Conservation (phyloP, 2,797 vertebrate species). For the Xiphophorus birchmanni region DNA sequence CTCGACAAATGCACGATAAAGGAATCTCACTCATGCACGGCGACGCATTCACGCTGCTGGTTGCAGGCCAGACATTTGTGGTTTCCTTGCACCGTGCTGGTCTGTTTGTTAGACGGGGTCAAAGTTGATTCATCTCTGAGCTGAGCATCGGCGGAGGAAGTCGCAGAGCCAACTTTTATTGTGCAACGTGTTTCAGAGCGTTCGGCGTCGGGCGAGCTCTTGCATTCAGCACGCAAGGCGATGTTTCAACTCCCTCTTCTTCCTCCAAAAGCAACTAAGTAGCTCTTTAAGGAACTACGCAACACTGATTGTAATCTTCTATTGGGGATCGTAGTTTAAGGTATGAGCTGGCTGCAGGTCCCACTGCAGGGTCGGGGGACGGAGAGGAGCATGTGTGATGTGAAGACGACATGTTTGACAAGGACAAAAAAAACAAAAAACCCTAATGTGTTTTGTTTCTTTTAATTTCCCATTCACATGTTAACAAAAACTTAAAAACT, state of each 20-base stretch:
- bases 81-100: background rate
- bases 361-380: background rate
- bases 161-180: background rate
- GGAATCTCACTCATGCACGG: background rate
- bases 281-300: background rate
- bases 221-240: background rate
- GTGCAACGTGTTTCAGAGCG: background rate
- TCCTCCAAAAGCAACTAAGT: background rate
- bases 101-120: background rate
- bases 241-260: background rate
- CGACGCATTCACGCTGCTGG: background rate
- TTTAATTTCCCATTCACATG: background rate
- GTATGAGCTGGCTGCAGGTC: background rate
- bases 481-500: background rate
- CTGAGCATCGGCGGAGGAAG: constrained; percentile 3
- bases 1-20: background rate
- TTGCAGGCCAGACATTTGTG: background rate
- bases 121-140: constrained; percentile 12
- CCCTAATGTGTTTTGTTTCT: background rate
- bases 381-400: background rate
- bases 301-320: background rate
- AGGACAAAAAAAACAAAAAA: background rate
- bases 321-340: background rate
- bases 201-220: background rate
- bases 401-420: background rate